Evolutionary conservation across 2,113 vertebrate genomes (phyloP).

Genomic region (Dissostichus mawsoni): DNA sequence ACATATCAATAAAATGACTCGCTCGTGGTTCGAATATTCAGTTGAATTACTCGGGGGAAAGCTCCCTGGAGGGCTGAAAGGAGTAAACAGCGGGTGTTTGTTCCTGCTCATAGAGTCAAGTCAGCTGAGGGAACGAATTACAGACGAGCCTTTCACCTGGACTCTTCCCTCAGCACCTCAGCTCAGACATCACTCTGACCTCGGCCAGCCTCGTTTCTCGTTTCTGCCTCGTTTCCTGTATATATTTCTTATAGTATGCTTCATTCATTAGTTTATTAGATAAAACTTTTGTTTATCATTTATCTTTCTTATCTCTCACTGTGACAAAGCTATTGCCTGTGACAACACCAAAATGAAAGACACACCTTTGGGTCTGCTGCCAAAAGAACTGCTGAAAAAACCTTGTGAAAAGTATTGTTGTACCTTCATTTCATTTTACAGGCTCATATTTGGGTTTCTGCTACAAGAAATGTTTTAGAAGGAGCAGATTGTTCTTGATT

Average conservation of each 20-base stretch:
- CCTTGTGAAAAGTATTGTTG: neutral
- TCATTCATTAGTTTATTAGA: neutral
- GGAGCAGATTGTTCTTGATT: neutral
- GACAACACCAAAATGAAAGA: neutral
- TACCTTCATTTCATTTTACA: neutral
- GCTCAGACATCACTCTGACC: conserved; percentile 58
- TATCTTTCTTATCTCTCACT: neutral
- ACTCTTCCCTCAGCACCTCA: conserved; percentile 37
- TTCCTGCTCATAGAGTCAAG: conserved; percentile 41
- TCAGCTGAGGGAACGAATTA: conserved; percentile 52
- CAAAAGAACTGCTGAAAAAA: neutral
- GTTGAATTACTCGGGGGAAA: conserved; percentile 18
- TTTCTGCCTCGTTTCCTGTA: neutral
- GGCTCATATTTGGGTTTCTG: neutral
- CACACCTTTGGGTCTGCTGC: neutral
- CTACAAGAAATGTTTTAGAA: neutral
- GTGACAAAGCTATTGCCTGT: neutral
- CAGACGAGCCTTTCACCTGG: conserved; percentile 47
- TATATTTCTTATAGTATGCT: neutral
- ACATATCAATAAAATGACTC: conserved; percentile 59
- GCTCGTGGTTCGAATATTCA: conserved; percentile 46
- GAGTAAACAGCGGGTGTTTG: conserved; percentile 36
- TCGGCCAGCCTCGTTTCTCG: conserved; percentile 41
- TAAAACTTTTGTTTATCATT: neutral
- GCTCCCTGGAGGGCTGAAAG: conserved; percentile 22